Evolutionary conservation across 2,113 vertebrate genomes (phyloP).

Genomic region (Empidonax alnorum): DNA sequence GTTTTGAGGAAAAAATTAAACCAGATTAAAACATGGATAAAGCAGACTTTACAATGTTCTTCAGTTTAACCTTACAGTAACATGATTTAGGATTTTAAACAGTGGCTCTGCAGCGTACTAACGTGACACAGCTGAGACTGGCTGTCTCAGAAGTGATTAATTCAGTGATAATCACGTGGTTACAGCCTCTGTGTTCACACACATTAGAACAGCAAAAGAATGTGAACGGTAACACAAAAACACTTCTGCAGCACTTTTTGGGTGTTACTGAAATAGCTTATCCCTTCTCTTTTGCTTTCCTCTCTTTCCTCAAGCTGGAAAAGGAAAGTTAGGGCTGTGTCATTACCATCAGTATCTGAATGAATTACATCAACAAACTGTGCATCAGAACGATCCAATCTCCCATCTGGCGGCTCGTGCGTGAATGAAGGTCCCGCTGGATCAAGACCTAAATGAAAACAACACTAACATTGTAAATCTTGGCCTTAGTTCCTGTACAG

Average conservation of each 20-base stretch:
- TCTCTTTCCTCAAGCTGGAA: background rate
- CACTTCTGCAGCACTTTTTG: background rate
- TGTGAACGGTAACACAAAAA: background rate
- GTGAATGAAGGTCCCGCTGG: conserved; percentile 91
- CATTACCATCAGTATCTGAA: conserved; percentile 87
- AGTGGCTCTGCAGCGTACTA: background rate
- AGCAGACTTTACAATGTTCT: background rate
- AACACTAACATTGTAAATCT: background rate
- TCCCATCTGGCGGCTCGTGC: conserved; percentile 66
- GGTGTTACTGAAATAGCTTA: background rate
- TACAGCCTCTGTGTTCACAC: background rate
- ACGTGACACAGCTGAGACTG: background rate
- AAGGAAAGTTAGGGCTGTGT: background rate
- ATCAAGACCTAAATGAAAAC: conserved; percentile 84
- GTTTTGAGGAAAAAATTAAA: background rate
- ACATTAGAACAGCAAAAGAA: background rate
- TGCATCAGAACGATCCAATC: conserved; percentile 87
- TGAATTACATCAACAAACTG: conserved; percentile 95
- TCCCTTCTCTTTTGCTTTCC: background rate
- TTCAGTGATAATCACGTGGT: background rate
- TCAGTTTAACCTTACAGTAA: background rate
- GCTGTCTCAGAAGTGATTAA: background rate
- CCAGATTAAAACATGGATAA: background rate
- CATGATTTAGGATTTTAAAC: background rate
- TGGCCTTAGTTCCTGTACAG: background rate